Conservation (phyloP, 2,797 vertebrate species). For the Gambelia wislizenii region DNA sequence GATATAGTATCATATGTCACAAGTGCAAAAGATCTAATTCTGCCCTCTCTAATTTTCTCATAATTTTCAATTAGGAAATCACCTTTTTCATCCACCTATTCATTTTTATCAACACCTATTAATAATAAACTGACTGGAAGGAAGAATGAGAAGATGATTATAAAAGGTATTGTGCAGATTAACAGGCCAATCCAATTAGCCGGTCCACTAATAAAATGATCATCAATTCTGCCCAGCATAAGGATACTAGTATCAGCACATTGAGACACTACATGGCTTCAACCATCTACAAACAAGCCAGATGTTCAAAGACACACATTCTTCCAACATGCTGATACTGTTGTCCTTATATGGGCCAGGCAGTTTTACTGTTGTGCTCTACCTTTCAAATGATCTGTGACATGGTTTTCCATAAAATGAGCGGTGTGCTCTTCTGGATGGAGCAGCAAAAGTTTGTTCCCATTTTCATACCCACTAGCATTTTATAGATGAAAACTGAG, state of each 20-base stretch:
- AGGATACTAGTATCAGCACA: slow-evolving; percentile 9
- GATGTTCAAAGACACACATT: too few relatives aligned
- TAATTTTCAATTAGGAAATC: slow-evolving; percentile 21
- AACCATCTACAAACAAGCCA: too few relatives aligned
- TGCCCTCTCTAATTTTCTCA: slow-evolving; percentile 2
- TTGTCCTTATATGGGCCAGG: too few relatives aligned
- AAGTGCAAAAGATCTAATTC: not conserved
- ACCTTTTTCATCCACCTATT: slow-evolving; percentile 19
- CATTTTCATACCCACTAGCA: too few relatives aligned
- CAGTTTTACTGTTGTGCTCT: too few relatives aligned
- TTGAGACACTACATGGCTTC: not conserved
- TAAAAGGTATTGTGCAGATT: slow-evolving; percentile 5
- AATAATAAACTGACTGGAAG: slow-evolving; percentile 1
- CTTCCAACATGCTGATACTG: too few relatives aligned
- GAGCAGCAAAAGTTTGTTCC: not conserved
- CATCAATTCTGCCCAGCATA: not conserved
- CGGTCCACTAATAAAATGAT: slow-evolving; percentile 9
- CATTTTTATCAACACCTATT: slow-evolving; percentile 16
- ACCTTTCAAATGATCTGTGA: not conserved
- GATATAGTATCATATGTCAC: slow-evolving; percentile 45
- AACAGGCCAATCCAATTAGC: slow-evolving; percentile 14
- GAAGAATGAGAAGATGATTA: not conserved
- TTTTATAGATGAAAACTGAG: too few relatives aligned
- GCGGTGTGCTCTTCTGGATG: not conserved
- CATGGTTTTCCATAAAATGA: not conserved